Base-by-base conservation (phyloP, 2,113 vertebrate species). In the Notothenia coriiceps region DNA sequence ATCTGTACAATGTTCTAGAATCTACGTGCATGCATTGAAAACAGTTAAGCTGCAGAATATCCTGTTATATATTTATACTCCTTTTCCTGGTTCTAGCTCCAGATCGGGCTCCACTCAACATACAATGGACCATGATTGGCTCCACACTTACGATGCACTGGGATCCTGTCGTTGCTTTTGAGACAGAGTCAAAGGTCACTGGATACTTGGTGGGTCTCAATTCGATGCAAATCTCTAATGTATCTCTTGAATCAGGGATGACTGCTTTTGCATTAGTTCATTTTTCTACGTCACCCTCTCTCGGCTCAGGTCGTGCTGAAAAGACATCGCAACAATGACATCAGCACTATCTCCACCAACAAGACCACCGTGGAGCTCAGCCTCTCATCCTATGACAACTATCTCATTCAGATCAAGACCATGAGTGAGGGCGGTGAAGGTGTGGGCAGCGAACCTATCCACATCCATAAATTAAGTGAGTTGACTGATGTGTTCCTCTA, bases 141-240 rank as follows among this genome's bases (percentile, higher is more conserved):
- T 97, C 96, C 13, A 96, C 94, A 25, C 95, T 99, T 9, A 88
- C 95, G 3, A 93, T 99, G 80, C 96, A 95, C 85, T 99, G 98
- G 98, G 98, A 98, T 72, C 96, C 96, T n/a, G 97, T 99, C 0
- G 94, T 95, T 77, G 96, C 98, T 5, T 92, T 94, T 94, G 97
- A 97, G 90, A 97, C 96, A 0, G 97, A 99, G 92, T 97, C 98
- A 0, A 96, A 97, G 91, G 98, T 99, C 90, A 97, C 91, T 1
- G 98, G 97, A 5, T 99, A 99, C 89, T 94, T 97, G 94, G 98
- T 97, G 86, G 89, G 96, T 92, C 43, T n/a, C 22, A 43, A n/a
- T 69, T 69, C 10, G 12, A 1, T 71, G 18, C 50, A 20, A 56
- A 64, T 40, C 56, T 74, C 40, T n/a, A 10, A 62, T 79, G 74